phyloP scores from a whole-genome alignment of 53 echinoderm and acorn worm genomes.

The Luidia sarsii region DNA sequence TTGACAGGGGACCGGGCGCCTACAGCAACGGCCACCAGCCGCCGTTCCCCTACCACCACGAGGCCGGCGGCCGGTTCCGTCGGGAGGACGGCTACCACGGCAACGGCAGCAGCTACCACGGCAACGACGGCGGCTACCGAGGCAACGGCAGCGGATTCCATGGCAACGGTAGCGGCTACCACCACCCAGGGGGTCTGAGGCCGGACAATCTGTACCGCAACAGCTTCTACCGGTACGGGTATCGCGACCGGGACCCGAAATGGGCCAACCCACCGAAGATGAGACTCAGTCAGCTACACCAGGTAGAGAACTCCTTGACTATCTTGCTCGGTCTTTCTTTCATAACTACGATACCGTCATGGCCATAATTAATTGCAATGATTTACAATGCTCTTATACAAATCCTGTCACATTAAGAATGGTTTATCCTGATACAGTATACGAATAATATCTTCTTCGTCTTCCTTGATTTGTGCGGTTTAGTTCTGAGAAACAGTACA shows the following conservation, averaged over 20 bases:
- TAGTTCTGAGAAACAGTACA: too few relatives aligned
- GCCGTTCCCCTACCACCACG: neutral
- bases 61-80: neutral
- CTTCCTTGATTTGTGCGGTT: too few relatives aligned
- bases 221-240: slow-evolving; percentile 29
- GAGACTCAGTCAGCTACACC: slow-evolving; percentile 15
- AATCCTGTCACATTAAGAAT: too few relatives aligned
- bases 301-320: too few relatives aligned
- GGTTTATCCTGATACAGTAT: too few relatives aligned
- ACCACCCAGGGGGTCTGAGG: too few relatives aligned
- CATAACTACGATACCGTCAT: too few relatives aligned
- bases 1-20: slow-evolving; percentile 17
- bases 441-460: too few relatives aligned
- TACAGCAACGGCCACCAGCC: neutral
- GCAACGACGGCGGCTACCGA: neutral
- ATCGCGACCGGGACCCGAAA: slow-evolving; percentile 30
- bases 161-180: neutral
- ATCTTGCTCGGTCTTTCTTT: too few relatives aligned
- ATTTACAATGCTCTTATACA: too few relatives aligned
- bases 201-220: slow-evolving; percentile 14
- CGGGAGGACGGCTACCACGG: neutral
- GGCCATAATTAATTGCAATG: too few relatives aligned
- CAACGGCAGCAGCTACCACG: neutral
- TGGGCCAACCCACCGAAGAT: slow-evolving; percentile 4
- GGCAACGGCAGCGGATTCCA: neutral